Evolutionary conservation across 1,140 invertebrate species (phyloP), one percentile per base, ranked within the genome.

Genomic region (Thaumatotibia leucotreta): DNA sequence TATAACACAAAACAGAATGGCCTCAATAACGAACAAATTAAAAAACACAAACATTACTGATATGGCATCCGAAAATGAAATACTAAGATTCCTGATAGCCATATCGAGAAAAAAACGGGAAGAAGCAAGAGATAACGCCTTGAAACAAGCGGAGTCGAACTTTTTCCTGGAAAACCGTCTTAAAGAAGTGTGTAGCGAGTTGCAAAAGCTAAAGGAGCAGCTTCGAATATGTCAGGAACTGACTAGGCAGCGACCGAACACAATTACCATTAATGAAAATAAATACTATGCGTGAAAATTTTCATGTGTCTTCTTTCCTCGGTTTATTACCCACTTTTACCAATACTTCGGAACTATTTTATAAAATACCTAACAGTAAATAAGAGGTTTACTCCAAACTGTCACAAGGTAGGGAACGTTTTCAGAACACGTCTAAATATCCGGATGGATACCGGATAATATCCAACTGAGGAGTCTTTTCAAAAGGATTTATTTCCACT

Each of bases 111-210:
- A 77, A 39, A 86, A 82, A 72, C 73, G 82, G 32, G 61, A 54
- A 5, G 84, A 87, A 75, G 86, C 87, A 4, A 79, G 72, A 14
- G 67, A 63, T 4, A 76, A 83, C 31, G 82, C 87, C 2, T 66
- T 67, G 32, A 75, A 23, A 31, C 61, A 88, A 27, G 84, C 87
- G 1, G 85, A 88, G 70, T 67, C 68, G 10, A 89, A 89, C 45
- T 87, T 72, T 61, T 78, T 79, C 65, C 76, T 88, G 35, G 66
- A 79, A 73, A 82, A 76, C 10, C 64, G 70, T 58, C 64, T 83
- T 5, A 8, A 45, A 5, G 66, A 76, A 24, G 75, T 74, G 9
- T 64, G 39, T 17, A 20, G 23, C 11, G 74, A 81, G 49, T 64
- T 81, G 63, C 17, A 62, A 6, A 70, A 72, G 27, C 9, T 58